Evolutionary conservation across 1,140 invertebrate genomes (phyloP), one percentile per base, ranked within the genome.

Genomic region (Drosophila subobscura): DNA sequence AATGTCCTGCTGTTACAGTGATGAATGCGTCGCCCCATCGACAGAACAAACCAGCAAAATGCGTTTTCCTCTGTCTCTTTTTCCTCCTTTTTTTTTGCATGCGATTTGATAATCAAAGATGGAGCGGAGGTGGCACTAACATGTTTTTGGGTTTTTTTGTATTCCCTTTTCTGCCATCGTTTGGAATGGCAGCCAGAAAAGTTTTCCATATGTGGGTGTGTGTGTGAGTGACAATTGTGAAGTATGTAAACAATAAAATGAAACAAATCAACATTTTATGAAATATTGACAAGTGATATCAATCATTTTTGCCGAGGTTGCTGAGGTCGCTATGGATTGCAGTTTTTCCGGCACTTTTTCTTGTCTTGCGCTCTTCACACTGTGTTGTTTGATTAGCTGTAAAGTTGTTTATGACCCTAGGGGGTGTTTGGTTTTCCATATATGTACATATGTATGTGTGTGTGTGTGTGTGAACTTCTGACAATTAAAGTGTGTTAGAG

Each of bases 211-310:
- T 44, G 25, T 66, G 46, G 4, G 29, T 60, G 12, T 64, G 47
- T 44, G 42, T 46, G 56, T 72, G 47, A 22, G 22, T 51, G 33
- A 57, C 80, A 78, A 76, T 74, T 86, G 81, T 80, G 73, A 77
- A 76, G 67, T 64, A 88, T 88, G 74, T 81, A 79, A 86, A 79
- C 83, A 86, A 88, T 88, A 81, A 86, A 88, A 76, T 81, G 60
- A 79, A 37, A 88, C 78, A 88, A 88, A 88, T 88, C 75, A 83
- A 88, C 71, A 78, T 86, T 88, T 83, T 88, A 86, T 86, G 78
- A 80, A 83, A 81, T 88, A 88, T 88, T 81, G 83, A 88, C 83
- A 88, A 83, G 79, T 70, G 75, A 72, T 81, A 88, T 88, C 78
- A 88, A 88, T 88, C 83, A 88, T 68, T 50, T 63, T 63, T 60